Conservation (phyloP, 2,888 invertebrate species). For the Cyclophora punctaria region DNA sequence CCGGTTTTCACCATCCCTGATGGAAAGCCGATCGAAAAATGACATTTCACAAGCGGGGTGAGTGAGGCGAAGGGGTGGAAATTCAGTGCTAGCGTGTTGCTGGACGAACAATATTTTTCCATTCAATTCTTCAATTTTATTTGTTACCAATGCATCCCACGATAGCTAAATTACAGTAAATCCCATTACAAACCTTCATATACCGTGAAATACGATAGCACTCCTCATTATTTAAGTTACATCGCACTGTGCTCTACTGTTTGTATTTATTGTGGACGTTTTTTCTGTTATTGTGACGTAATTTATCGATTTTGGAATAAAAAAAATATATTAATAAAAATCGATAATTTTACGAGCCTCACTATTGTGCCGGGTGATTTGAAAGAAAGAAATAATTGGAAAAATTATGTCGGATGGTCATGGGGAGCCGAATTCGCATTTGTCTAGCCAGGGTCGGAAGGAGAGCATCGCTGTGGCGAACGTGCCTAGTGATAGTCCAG, state of each 20-base stretch:
- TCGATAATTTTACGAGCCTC: conserved; percentile 9
- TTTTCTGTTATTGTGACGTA: conserved; percentile 19
- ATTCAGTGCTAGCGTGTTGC: conserved; percentile 41
- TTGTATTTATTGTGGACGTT: conserved; percentile 19
- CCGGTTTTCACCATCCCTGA: conserved; percentile 16
- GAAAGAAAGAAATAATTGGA: conserved; percentile 7
- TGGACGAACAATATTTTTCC: conserved; percentile 42
- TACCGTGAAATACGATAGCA: conserved; percentile 4
- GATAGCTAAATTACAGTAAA: conserved; percentile 7
- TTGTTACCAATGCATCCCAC: conserved; percentile 31
- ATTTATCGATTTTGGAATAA: conserved; percentile 14
- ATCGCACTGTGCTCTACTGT: conserved; percentile 13
- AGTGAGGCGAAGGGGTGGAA: conserved; percentile 40
- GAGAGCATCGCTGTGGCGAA: conserved; percentile 61
- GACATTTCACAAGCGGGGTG: conserved; percentile 55
- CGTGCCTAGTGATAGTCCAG: conserved; percentile 81
- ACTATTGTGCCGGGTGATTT: conserved; percentile 5
- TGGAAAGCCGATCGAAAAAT: conserved; percentile 55
- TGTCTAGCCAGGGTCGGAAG: conserved; percentile 43
- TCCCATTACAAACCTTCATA: conserved; percentile 5
- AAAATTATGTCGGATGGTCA: conserved; percentile 53
- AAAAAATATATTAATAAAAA: conserved; percentile 4
- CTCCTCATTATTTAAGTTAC: conserved; percentile 9
- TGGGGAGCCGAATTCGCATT: conserved; percentile 47
- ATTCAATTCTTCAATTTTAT: conserved; percentile 36